Base-by-base conservation (phyloP, 2,888 invertebrate genomes). In the Ophioninae sp. region DNA sequence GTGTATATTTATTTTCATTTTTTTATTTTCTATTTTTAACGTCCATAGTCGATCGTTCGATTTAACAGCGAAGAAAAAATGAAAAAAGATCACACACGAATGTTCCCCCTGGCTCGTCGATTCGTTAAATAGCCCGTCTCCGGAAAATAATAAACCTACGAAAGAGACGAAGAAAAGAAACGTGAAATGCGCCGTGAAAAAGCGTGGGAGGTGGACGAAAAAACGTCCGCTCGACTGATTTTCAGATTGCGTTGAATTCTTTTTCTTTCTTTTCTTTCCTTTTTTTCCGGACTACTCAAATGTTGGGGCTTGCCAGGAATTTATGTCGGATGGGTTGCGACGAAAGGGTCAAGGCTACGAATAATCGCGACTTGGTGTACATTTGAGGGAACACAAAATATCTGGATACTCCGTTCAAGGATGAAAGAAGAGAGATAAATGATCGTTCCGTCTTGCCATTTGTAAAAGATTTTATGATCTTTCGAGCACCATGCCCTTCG, bases 1-100 rank as follows among this genome's bases (percentile, higher is more conserved):
- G 50, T 37, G 39, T 30, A 30, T 30, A 30, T 30, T 30, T 30
- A 30, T 72, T 44, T 77, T 77, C 23, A 23, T 41, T 57, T 41
- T n/a, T 10, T 39, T 37, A 44, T 59, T 69, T 50, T 67, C 70
- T 69, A 67, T 59, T 67, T 67, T 30, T 21, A 17, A 30, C 69
- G 41, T 75, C 68, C 37, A 77, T 80, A 61, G 73, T 80, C 68
- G 80, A 62, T 50, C 72, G 69, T 73, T 79, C 68, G 30, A 30
- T 30, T 30, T 30, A 30, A 30, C 30, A 3, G 30, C 30, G 30
- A 30, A 2, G 3, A 30, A 50, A 6, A 50, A 50, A 50, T 17
- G 0, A 50, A 50, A 2, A 17, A 10, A 10, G 50, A 50, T 50
- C 50, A 17, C 13, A 0, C 50, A 50, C 30, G 30, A 50, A 17